Evolutionary conservation across 1,140 invertebrate species (phyloP), one percentile per base, ranked within the genome.

Genomic region (Panulirus ornatus): DNA sequence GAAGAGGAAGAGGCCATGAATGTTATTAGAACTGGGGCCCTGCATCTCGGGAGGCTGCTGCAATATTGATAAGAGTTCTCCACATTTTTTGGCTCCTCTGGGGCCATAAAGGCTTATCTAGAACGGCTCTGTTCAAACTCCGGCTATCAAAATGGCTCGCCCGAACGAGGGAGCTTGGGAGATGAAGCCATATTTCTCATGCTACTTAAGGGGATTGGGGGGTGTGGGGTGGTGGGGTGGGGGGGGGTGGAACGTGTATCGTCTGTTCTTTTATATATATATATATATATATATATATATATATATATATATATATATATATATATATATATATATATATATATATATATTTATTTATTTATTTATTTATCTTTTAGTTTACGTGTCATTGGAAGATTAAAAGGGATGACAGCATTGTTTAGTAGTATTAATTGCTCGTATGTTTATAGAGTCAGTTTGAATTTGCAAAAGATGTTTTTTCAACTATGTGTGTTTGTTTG

Each of bases 121-220:
- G 79, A 89, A 89, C 78, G 87, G 84, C 87, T 88, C 85, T 89
- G 87, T 84, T 76, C 87, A 66, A 89, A 89, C 87, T 82, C 87
- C 47, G 34, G 81, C 76, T 89, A 82, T 89, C 79, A 84, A 66
- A 89, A 89, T 42, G 87, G 87, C 79, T 83, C 47, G 70, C 34
- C 51, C 38, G 87, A 89, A 89, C 75, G 87, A 76, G 87, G 87
- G 70, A 44, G 66, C 54, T 58, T 36, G 66, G 38, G 87, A 81
- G 66, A 83, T 83, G 87, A 89, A 83, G 70, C 85, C 34, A 81
- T 88, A 88, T 79, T 88, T 88, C 85, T 88, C 81, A 51, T 85
- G 70, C 42, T 85, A 75, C 70, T 85, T 85, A 51, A 82, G 79
- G 70, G 47, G 40, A 34, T 36, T 51, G 44, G 16, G 42, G 51